These are phyloP conservation scores for Suncus etruscus DNA, from an alignment of 2,113 vertebrate species.

Conservation along the genomic window DNA sequence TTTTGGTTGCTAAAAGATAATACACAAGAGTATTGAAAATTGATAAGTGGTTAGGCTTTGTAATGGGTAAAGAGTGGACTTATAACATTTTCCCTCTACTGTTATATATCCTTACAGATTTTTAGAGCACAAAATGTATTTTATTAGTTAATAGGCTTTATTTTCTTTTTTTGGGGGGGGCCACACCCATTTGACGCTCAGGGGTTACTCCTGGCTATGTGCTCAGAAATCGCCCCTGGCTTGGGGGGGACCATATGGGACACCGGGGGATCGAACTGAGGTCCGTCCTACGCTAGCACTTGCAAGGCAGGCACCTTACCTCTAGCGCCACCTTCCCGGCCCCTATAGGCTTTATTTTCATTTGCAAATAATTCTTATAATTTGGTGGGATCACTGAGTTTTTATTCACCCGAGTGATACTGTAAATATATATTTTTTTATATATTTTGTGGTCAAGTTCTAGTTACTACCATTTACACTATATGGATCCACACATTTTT, in stretches of 20 bases:
- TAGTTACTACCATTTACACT: slow-evolving; percentile 23
- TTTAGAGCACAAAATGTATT: neutral
- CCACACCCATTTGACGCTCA: too few species aligned
- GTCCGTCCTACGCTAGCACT: too few species aligned
- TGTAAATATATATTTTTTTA: slow-evolving; percentile 24
- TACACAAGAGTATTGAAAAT: neutral
- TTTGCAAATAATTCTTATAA: slow-evolving; percentile 16
- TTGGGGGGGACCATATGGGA: too few species aligned
- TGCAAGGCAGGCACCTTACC: too few species aligned
- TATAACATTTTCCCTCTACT: neutral
- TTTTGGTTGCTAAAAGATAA: slow-evolving; percentile 16
- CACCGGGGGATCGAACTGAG: too few species aligned
- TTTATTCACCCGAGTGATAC: slow-evolving; percentile 49
- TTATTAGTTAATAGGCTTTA: neutral
- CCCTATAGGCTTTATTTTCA: slow-evolving; percentile 38
- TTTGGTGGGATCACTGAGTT: slow-evolving; percentile 9
- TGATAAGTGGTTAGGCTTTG: slow-evolving; percentile 26
- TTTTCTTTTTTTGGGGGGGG: too few species aligned
- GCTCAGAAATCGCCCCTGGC: too few species aligned
- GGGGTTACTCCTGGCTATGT: too few species aligned
- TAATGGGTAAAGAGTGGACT: neutral
- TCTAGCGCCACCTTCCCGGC: too few species aligned
- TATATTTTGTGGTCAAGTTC: slow-evolving; percentile 49
- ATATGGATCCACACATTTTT: slow-evolving; percentile 21
- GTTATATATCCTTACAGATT: slow-evolving; percentile 21